Evolutionary conservation across 2,113 vertebrate genomes (phyloP).

Genomic region (Otis tarda): DNA sequence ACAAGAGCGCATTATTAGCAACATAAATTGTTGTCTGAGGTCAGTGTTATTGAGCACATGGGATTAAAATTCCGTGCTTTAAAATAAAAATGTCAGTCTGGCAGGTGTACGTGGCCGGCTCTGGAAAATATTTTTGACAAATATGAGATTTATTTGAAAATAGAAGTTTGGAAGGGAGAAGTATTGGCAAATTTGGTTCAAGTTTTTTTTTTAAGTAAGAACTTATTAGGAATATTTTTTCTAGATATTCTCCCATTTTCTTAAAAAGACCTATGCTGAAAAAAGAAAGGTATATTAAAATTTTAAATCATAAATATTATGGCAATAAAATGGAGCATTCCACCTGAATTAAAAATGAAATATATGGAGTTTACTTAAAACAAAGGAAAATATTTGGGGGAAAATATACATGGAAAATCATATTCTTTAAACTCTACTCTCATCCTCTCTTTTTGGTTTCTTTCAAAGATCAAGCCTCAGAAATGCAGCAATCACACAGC

Average conservation of each 20-base stretch:
- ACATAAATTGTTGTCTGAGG: slow-evolving; percentile 13
- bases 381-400: neutral
- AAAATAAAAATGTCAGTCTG: slow-evolving; percentile 14
- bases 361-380: neutral
- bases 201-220: neutral
- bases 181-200: neutral
- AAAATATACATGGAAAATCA: neutral
- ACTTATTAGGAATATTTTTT: neutral
- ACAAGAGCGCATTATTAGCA: neutral
- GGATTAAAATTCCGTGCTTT: neutral
- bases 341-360: neutral
- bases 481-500: neutral
- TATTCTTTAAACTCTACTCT: neutral
- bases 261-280: neutral
- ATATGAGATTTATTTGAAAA: neutral
- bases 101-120: neutral
- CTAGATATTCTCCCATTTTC: neutral
- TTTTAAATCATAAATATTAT: neutral
- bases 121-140: neutral
- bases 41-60: neutral
- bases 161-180: neutral
- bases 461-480: neutral
- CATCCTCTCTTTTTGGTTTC: neutral
- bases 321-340: neutral
- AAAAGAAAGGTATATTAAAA: neutral